These are phyloP conservation scores for Microcebus lehilahytsara DNA, from an alignment of 2,113 vertebrate species.

Conservation along the genomic window DNA sequence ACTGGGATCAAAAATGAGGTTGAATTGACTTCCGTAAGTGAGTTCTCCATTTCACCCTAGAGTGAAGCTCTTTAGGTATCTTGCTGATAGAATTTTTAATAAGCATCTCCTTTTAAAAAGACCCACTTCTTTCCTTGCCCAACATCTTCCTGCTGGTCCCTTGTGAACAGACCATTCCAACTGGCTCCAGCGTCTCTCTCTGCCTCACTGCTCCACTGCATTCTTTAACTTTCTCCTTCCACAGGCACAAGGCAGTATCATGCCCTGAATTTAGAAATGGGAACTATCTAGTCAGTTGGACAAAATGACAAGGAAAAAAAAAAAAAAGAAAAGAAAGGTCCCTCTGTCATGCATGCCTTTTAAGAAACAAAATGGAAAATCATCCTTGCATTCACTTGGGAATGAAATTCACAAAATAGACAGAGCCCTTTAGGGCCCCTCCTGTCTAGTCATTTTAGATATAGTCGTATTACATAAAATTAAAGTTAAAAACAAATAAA, in stretches of 20 bases:
- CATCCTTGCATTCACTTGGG: neutral
- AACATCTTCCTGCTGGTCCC: constrained; percentile 44
- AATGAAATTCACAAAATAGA: neutral
- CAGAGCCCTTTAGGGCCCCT: neutral
- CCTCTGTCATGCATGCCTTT: neutral
- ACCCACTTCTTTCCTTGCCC: constrained; percentile 15
- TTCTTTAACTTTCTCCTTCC: constrained; percentile 22
- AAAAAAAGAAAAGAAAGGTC: neutral
- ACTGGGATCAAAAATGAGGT: constrained; percentile 57
- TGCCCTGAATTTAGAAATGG: neutral
- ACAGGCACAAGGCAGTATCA: neutral
- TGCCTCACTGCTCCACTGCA: constrained; percentile 40
- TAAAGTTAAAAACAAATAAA: neutral
- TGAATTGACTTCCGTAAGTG: constrained; percentile 72
- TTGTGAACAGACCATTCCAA: constrained; percentile 29
- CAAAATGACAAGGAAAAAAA: constrained; percentile 13
- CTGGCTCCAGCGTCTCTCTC: constrained; percentile 33
- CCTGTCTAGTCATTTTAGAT: neutral
- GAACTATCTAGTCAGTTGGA: neutral
- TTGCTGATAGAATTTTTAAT: constrained; percentile 62
- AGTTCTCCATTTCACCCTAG: constrained; percentile 67
- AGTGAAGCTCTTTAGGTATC: constrained; percentile 53
- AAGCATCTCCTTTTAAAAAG: constrained; percentile 64
- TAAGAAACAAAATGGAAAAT: constrained; percentile 43
- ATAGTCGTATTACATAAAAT: neutral